phyloP scores from a whole-genome alignment of 1,140 invertebrate species.

The Drosophila lacertosa region DNA sequence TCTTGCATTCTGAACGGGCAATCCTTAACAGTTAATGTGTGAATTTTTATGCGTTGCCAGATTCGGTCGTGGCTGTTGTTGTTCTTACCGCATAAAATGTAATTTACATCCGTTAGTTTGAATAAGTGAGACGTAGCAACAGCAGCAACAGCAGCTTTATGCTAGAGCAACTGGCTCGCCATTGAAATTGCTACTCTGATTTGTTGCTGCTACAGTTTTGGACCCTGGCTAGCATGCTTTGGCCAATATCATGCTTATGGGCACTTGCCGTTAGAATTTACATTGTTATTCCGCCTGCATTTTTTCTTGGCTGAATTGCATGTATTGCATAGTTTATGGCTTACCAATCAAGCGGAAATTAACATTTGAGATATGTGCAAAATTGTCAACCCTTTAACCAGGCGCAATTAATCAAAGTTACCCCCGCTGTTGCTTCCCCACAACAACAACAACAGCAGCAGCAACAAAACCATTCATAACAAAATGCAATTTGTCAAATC shows the following conservation, averaged over 20 bases:
- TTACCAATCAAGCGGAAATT: slow-evolving; percentile 59
- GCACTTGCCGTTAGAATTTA: slow-evolving; percentile 68
- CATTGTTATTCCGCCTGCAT: slow-evolving; percentile 59
- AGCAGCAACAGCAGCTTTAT: slow-evolving; percentile 1
- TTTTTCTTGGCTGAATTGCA: slow-evolving; percentile 25
- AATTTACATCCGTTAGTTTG: slow-evolving; percentile 81
- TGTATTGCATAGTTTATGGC: neutral
- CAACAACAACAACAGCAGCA: slow-evolving; percentile 19
- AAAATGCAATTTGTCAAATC: slow-evolving; percentile 79
- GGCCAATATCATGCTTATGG: slow-evolving; percentile 58
- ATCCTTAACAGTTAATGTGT: slow-evolving; percentile 82
- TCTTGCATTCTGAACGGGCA: slow-evolving; percentile 6
- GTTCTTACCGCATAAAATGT: slow-evolving; percentile 80
- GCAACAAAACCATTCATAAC: slow-evolving; percentile 64
- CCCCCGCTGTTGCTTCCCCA: neutral
- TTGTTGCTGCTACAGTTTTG: slow-evolving; percentile 20
- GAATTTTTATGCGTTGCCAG: slow-evolving; percentile 82
- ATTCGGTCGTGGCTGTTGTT: slow-evolving; percentile 60
- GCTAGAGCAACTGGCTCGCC: neutral
- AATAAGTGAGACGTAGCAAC: slow-evolving; percentile 38
- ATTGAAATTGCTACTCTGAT: slow-evolving; percentile 66
- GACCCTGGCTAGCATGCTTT: slow-evolving; percentile 1
- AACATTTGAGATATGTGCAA: slow-evolving; percentile 55
- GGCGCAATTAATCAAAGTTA: slow-evolving; percentile 66
- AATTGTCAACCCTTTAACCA: slow-evolving; percentile 75